Evolutionary conservation across 2,113 vertebrate genomes (phyloP), one percentile per base, ranked within the genome.

Genomic region (Leuciscus idus): DNA sequence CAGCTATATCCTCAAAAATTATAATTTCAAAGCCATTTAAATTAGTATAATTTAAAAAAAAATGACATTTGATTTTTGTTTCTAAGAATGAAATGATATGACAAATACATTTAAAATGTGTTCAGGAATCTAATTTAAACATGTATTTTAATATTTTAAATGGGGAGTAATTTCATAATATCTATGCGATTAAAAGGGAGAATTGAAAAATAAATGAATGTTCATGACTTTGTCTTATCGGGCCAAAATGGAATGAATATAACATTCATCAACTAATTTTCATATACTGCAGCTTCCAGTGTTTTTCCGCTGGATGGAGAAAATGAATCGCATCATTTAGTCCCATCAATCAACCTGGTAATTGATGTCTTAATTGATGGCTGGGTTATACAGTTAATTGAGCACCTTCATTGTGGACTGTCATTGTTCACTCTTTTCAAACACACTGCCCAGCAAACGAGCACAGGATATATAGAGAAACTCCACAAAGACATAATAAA

Each of bases 311-410:
- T 93, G 91, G 92, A 93, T 97, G 95, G 93, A 95, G 96, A 95
- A 94, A 97, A 95, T 96, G 94, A 97, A 97, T 96, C 92, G 94
- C 94, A 95, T 96, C 96, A 96, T 96, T 96, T 96, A 92, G 95
- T 94, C 90, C 95, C 97, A 98, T 99, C 96, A 95, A 98, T 99
- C 97, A 98, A 92, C 93, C 96, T 93, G 94, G 93, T 95, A 98
- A 98, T 96, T 97, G 95, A 97, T 96, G 95, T 94, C 95, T 96
- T 97, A 96, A 98, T 97, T 96, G 94, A 95, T 91, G 91, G 92
- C 92, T 84, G 92, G 89, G 87, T 96, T 97, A 96, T 96, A 97
- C 96, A 98, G 95, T 95, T 97, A 98, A 97, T 96, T 97, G 95
- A 98, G 94, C 96, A 97, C 93, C 94, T 95, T 94, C 95, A 94